Conservation (phyloP, 2,888 invertebrate species). For the Phorcus lineatus region DNA sequence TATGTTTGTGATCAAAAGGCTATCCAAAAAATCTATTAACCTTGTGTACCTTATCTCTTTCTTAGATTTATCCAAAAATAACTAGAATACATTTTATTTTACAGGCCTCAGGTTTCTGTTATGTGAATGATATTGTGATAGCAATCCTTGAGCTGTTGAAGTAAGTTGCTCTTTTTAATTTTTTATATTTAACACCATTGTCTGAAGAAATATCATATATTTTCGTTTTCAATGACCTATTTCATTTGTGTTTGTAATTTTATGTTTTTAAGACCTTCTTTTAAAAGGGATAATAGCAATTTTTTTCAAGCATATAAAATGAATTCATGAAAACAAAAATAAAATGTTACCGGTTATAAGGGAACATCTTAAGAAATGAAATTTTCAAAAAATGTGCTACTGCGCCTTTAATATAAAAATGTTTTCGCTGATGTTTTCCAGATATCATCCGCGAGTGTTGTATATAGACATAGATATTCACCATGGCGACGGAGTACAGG, state of each 20-base stretch:
- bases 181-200: not conserved
- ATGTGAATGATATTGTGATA: slow-evolving; percentile 99
- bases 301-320: too few relatives aligned
- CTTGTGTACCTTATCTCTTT: too few relatives aligned
- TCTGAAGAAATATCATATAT: not conserved
- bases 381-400: not conserved
- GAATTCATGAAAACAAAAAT: too few relatives aligned
- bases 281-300: too few relatives aligned
- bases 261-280: too few relatives aligned
- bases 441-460: slow-evolving; percentile 93
- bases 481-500: slow-evolving; percentile 89
- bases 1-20: too few relatives aligned
- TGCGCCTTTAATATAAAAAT: too few relatives aligned
- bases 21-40: too few relatives aligned
- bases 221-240: not conserved
- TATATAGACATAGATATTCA: slow-evolving; percentile 99
- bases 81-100: slow-evolving; percentile 31
- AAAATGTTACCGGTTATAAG: too few relatives aligned
- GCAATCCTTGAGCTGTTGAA: slow-evolving; percentile 93
- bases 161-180: slow-evolving; percentile 68
- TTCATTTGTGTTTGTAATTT: not conserved
- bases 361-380: too few relatives aligned
- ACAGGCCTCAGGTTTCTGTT: slow-evolving; percentile 97
- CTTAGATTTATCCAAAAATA: not conserved
- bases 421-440: slow-evolving; percentile 72